These are phyloP conservation scores for Emydoidea blandingii DNA, from an alignment of 2,797 vertebrate species.

Conservation along the genomic window DNA sequence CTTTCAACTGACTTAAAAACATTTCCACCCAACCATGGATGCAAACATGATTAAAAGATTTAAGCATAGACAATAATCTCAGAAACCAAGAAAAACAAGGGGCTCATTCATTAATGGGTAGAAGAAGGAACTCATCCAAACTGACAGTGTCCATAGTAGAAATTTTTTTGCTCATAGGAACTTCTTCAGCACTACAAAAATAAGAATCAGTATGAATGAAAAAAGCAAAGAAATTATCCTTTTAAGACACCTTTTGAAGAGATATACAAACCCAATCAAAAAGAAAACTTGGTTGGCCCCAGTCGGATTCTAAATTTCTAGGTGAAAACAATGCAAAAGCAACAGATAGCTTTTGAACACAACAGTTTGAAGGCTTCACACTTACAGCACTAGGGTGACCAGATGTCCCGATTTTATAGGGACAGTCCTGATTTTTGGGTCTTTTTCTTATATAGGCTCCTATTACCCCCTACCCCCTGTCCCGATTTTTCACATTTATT, in stretches of 20 bases:
- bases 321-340: constrained; percentile 30
- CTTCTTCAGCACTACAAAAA: not conserved
- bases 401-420: no score
- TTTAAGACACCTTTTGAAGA: not conserved
- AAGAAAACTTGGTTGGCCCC: not conserved
- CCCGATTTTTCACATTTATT: no score
- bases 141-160: not conserved
- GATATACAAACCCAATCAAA: constrained; percentile 4
- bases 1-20: not conserved
- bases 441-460: no score
- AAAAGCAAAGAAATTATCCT: not conserved
- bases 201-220: not conserved
- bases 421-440: no score
- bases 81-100: constrained; percentile 29
- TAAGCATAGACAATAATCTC: not conserved
- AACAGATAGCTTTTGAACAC: not conserved
- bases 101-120: not conserved
- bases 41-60: not conserved
- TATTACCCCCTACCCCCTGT: no score
- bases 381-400: not conserved
- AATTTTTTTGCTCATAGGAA: not conserved
- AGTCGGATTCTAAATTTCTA: not conserved
- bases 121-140: not conserved
- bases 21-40: not conserved
- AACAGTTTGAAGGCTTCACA: not conserved